phyloP scores from a whole-genome alignment of 2,888 invertebrate genomes.

The Eudemis profundana region DNA sequence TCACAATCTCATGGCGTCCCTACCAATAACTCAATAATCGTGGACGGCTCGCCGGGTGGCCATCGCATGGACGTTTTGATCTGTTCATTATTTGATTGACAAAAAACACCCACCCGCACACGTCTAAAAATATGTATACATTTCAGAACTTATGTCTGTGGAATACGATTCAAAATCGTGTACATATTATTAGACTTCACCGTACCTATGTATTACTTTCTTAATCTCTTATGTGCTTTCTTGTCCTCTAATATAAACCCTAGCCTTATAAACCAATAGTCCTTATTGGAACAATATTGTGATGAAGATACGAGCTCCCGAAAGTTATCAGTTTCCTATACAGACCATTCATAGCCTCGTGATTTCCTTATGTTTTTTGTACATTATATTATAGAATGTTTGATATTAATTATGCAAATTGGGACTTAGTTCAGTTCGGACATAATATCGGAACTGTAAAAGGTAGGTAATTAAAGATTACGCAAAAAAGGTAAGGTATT shows the following conservation, averaged over 20 bases:
- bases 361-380: constrained; percentile 32
- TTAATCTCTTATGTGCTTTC: too few relatives aligned
- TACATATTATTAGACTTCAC: too few relatives aligned
- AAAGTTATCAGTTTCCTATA: background rate
- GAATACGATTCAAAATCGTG: too few relatives aligned
- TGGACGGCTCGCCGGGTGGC: constrained; percentile 38
- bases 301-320: background rate
- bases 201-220: too few relatives aligned
- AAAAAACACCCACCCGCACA: constrained; percentile 29
- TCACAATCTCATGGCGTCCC: constrained; percentile 13
- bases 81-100: constrained; percentile 37
- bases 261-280: background rate
- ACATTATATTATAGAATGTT: constrained; percentile 9
- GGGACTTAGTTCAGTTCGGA: background rate
- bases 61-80: constrained; percentile 30
- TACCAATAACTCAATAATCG: constrained; percentile 35
- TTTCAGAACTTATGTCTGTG: too few relatives aligned
- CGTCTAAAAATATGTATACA: too few relatives aligned
- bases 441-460: background rate
- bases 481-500: too few relatives aligned
- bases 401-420: constrained; percentile 7
- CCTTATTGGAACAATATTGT: background rate
- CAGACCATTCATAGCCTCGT: background rate
- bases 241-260: constrained; percentile 1
- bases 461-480: background rate